Evolutionary conservation across 2,113 vertebrate species (phyloP).

Genomic region (Megaceryle maxima): DNA sequence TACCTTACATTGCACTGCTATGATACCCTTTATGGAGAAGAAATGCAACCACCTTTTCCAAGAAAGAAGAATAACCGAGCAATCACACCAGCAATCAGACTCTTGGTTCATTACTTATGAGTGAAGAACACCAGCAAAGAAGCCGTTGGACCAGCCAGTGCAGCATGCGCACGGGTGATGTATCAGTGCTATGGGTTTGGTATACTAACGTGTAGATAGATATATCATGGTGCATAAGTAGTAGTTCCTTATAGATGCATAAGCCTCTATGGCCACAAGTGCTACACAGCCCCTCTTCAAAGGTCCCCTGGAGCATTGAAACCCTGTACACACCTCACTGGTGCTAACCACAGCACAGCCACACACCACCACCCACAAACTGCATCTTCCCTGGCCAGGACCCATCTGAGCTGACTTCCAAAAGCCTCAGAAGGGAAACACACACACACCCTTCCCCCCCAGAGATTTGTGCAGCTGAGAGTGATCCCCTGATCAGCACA

Average conservation of each 20-base stretch:
- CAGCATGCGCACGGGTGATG: neutral
- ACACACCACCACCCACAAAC: neutral
- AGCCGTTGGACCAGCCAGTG: neutral
- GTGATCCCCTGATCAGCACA: accelerated
- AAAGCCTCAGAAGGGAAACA: neutral
- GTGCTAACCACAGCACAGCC: accelerated
- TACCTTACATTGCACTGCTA: neutral
- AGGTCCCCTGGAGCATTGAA: neutral
- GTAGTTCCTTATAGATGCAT: neutral
- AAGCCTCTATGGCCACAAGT: neutral
- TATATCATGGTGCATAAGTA: neutral
- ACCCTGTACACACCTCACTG: neutral
- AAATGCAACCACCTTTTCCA: neutral
- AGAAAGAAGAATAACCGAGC: neutral
- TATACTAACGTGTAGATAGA: neutral
- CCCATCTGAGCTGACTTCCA: neutral
- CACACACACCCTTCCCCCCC: too few species aligned
- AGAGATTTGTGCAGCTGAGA: neutral
- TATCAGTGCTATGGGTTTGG: neutral
- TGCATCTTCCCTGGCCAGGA: too few species aligned
- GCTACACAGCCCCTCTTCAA: accelerated
- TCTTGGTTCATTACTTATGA: neutral
- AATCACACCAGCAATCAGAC: neutral
- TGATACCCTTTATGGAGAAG: neutral
- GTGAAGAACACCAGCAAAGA: neutral